Evolutionary conservation across 2,113 vertebrate genomes (phyloP).

Genomic region (Pseudorhombus dupliciocellatus): DNA sequence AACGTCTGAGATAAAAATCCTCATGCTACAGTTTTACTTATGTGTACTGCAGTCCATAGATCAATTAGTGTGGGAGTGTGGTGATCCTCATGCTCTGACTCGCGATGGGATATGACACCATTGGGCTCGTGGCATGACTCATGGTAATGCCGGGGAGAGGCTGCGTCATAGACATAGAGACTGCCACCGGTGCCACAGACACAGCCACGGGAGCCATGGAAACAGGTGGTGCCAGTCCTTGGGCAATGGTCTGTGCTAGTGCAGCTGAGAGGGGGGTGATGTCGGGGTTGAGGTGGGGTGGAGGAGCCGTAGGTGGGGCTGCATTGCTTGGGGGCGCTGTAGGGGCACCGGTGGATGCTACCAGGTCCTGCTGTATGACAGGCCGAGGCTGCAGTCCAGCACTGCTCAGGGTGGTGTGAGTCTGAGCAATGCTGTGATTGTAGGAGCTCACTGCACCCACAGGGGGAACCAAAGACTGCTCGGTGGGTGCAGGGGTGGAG

Average conservation of each 20-base stretch:
- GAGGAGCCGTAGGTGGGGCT: constrained; percentile 84
- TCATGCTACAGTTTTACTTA: neutral
- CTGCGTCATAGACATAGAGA: constrained; percentile 95
- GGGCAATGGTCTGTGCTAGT: constrained; percentile 93
- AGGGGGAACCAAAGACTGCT: constrained; percentile 90
- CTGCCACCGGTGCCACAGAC: constrained; percentile 93
- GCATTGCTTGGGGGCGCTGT: constrained; percentile 85
- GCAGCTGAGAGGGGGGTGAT: constrained; percentile 93
- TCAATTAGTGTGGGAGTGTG: constrained; percentile 90
- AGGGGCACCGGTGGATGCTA: constrained; percentile 86
- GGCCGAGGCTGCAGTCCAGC: constrained; percentile 92
- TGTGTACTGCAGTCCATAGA: neutral
- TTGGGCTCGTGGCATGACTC: constrained; percentile 96
- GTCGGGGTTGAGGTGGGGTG: constrained; percentile 89
- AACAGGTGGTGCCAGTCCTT: constrained; percentile 94
- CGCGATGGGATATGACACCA: constrained; percentile 96
- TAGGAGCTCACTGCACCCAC: constrained; percentile 93
- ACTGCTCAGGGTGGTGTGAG: constrained; percentile 97
- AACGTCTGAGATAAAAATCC: constrained; percentile 19
- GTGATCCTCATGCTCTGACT: constrained; percentile 99
- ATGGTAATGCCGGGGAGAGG: constrained; percentile 93
- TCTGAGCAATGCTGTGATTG: constrained; percentile 97
- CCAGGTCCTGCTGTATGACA: constrained; percentile 92
- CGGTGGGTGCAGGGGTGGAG: constrained; percentile 87
- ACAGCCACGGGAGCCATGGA: constrained; percentile 96